phyloP scores from a whole-genome alignment of 2,888 invertebrate species.

The Amiota communis region DNA sequence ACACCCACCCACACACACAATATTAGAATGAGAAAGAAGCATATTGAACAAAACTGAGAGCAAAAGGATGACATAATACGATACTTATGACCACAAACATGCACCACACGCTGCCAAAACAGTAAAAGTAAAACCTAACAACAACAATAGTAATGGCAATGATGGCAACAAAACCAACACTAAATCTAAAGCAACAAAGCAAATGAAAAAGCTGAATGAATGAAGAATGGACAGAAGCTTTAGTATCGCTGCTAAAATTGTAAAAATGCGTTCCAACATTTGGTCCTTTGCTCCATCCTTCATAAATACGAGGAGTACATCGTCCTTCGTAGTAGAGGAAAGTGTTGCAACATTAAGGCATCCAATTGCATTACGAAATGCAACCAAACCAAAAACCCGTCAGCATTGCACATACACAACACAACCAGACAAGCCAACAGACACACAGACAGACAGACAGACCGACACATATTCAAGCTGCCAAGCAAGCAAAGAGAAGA shows the following conservation, averaged over 20 bases:
- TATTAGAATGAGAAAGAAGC: background rate
- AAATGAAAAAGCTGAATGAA: no score
- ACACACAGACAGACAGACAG: slow-evolving; percentile 12
- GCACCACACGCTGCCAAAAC: background rate
- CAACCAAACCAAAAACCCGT: background rate
- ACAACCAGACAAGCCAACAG: slow-evolving; percentile 13
- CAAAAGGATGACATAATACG: background rate
- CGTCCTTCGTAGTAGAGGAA: background rate
- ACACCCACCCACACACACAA: background rate
- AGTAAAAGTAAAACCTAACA: background rate
- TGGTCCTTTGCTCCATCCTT: no score
- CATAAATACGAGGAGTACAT: no score
- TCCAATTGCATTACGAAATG: slow-evolving; percentile 16
- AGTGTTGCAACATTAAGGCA: slow-evolving; percentile 11
- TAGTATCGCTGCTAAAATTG: no score
- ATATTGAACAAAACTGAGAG: background rate
- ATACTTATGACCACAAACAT: slow-evolving; percentile 18
- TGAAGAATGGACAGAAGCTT: no score
- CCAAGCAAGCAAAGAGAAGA: slow-evolving; percentile 20
- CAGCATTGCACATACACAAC: slow-evolving; percentile 12
- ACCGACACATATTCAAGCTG: slow-evolving; percentile 40
- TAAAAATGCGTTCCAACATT: no score
- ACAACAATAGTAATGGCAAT: background rate
- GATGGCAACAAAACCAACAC: background rate
- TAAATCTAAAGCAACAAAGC: no score